Evolutionary conservation across 1,140 invertebrate species (phyloP), one percentile per base, ranked within the genome.

Genomic region (Tetranychus urticae): DNA sequence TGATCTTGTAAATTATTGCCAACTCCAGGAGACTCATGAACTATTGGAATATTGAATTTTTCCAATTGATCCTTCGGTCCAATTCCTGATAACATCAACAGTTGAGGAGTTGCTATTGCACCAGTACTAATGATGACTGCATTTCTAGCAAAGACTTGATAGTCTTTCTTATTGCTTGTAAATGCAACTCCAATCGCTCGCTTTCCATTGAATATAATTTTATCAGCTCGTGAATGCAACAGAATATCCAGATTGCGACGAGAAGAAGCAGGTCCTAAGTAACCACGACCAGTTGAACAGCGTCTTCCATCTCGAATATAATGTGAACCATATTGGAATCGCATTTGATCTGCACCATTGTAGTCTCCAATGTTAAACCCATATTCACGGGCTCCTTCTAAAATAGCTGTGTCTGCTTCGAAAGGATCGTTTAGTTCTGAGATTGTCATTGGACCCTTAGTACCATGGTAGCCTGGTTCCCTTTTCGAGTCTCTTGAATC

Each of bases 251-350:
- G 73, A 69, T 96, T 96, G 33, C 77, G 77, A 47, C 86, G 76
- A 0, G 82, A 23, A 23, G 23, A 23, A 23, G 23, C 23, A 23
- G 23, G 23, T 23, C 23, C 72, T 0, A 97, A 72, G 66, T 92
- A 96, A 0, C 86, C 89, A 71, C 87, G 87, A 0, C 85, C 80
- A 0, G 88, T 86, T 13, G 85, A 90, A 70, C 91, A 94, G 3
- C 92, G 76, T 39, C 82, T 83, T 0, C 90, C 90, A 48, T 61
- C 45, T 61, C 84, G 77, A 57, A 86, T 84, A 1, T 12, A n/a
- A 12, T 8, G 7, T 74, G 89, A 91, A 1, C 82, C 65, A 45
- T 67, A 66, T 7, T 65, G 31, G 31, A 68, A 65, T 23, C 67
- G 85, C 1, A 84, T 84, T 73, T 88, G 86, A 67, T 81, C 77